Percentiles rank a stretch among this genome's conserved stretches.
Conservation (phyloP, 2,113 vertebrate species). For the Connochaetes taurinus region DNA sequence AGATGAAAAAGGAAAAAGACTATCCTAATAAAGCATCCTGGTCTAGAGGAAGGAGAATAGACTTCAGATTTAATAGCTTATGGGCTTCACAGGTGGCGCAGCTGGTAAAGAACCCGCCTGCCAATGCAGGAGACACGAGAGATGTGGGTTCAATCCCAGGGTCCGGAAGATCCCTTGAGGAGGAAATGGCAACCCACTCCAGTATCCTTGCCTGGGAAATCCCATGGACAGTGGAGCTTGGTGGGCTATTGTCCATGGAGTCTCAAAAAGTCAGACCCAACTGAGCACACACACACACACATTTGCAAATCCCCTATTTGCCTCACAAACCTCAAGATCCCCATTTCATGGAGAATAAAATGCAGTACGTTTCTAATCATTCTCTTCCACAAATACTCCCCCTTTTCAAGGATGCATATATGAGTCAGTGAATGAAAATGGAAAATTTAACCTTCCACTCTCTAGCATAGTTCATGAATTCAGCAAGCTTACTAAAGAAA, state of each 20-base stretch:
- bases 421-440: background rate
- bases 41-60: background rate
- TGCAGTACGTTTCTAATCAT: background rate
- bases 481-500: conserved; percentile 24
- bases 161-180: background rate
- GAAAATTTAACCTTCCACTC: background rate
- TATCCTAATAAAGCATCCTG: background rate
- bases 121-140: background rate
- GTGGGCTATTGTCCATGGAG: background rate
- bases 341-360: background rate
- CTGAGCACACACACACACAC: background rate
- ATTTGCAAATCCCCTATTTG: background rate
- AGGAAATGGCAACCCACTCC: background rate
- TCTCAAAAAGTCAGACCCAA: background rate
- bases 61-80: background rate
- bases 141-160: background rate
- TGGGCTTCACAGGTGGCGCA: background rate
- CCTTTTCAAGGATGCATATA: background rate
- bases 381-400: background rate
- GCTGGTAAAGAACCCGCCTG: background rate
- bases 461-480: background rate
- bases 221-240: background rate
- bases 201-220: background rate
- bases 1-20: background rate
- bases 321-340: background rate